phyloP scores from a whole-genome alignment of 2,113 vertebrate species.

The human region GRCh38 chr2:113506001-113506500 shows the following conservation, averaged over 20 bases:
- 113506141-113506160: constrained; percentile 24
- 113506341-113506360: constrained; percentile 2
- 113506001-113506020: not conserved
- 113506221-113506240: not conserved
- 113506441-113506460: not conserved
- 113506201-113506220: not conserved
- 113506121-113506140: not conserved
- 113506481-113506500: not conserved
- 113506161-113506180: not conserved
- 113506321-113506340: not conserved
- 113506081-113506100: not conserved
- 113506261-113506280: not conserved
- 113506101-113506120: not conserved
- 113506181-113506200: not conserved
- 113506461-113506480: not conserved
- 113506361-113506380: not conserved
- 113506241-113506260: not conserved
- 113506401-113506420: not conserved
- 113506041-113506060: not conserved
- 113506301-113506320: not conserved
- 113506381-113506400: not conserved
- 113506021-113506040: not conserved
- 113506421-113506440: not conserved
- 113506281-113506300: not conserved
- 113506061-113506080: constrained; percentile 9